Percentiles rank a stretch among this genome's conserved stretches.
phyloP scores from a whole-genome alignment of 35 echinoderm and acorn worm genomes.

The Heliocidaris tuberculata region DNA sequence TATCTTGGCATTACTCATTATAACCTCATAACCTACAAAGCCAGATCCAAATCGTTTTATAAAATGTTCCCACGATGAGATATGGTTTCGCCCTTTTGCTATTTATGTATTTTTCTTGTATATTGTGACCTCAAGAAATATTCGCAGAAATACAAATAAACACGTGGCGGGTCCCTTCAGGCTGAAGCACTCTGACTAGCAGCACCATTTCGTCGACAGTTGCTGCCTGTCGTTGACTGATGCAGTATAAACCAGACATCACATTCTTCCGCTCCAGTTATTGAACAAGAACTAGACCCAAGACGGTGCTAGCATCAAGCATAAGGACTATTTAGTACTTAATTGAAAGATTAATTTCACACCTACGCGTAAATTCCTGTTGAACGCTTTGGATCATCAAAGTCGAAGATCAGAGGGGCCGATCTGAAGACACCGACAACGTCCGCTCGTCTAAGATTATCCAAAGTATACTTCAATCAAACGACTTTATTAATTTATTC shows the following conservation, averaged over 20 bases:
- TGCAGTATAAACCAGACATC: neutral
- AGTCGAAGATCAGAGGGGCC: too few species aligned
- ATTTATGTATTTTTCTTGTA: constrained; percentile 45
- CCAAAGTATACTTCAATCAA: too few species aligned
- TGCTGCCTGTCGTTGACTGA: neutral
- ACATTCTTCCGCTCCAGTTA: neutral
- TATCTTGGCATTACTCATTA: constrained; percentile 13
- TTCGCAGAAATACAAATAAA: constrained; percentile 46
- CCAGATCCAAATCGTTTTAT: constrained; percentile 7
- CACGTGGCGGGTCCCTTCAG: constrained; percentile 14
- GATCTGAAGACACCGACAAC: too few species aligned
- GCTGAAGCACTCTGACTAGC: neutral
- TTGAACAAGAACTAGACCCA: neutral
- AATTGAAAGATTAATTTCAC: too few species aligned
- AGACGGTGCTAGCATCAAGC: too few species aligned
- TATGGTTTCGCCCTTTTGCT: constrained; percentile 34
- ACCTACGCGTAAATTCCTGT: too few species aligned
- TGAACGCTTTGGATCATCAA: too few species aligned
- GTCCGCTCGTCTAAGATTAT: too few species aligned
- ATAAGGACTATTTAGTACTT: too few species aligned
- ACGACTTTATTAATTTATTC: too few species aligned
- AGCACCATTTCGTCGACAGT: neutral
- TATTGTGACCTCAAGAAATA: constrained; percentile 43
- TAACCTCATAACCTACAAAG: constrained; percentile 17
- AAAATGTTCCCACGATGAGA: constrained; percentile 34